Evolutionary conservation across 2,888 invertebrate genomes (phyloP).

Genomic region (Leucophenga montana): DNA sequence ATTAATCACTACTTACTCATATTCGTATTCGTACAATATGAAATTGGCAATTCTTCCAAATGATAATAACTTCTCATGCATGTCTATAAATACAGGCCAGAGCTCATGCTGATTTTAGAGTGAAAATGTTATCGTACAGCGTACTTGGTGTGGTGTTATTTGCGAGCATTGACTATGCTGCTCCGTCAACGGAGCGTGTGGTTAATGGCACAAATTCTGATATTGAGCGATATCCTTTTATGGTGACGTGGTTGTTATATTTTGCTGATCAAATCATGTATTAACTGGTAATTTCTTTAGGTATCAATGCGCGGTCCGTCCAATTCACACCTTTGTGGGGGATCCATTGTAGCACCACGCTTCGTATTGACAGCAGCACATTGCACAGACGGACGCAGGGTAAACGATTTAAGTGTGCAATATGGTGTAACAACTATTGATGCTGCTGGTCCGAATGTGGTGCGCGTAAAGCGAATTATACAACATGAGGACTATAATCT

Average conservation of each 20-base stretch:
- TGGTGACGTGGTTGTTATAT: conserved; percentile 43
- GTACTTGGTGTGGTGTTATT: conserved; percentile 35
- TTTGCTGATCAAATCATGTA: conserved; percentile 20
- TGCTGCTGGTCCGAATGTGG: conserved; percentile 54
- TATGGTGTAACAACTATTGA: conserved; percentile 56
- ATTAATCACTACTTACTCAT: no score
- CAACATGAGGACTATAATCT: conserved; percentile 66
- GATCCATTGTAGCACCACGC: conserved; percentile 55
- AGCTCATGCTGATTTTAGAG: neutral
- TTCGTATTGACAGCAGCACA: conserved; percentile 68
- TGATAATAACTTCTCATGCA: no score
- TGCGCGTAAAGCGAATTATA: conserved; percentile 59
- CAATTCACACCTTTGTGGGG: conserved; percentile 65
- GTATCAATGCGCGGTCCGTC: conserved; percentile 54
- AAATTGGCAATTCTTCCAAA: no score
- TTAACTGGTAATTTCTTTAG: conserved; percentile 26
- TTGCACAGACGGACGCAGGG: conserved; percentile 49
- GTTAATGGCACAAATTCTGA: conserved; percentile 67
- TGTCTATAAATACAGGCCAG: no score
- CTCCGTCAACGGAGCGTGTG: conserved; percentile 55
- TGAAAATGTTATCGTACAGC: neutral
- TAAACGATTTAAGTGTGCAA: conserved; percentile 52
- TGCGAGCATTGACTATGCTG: conserved; percentile 39
- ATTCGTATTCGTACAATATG: no score
- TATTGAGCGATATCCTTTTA: conserved; percentile 62